Evolutionary conservation across 1,140 invertebrate genomes (phyloP), one percentile per base, ranked within the genome.

Genomic region (Trichoplusia ni): DNA sequence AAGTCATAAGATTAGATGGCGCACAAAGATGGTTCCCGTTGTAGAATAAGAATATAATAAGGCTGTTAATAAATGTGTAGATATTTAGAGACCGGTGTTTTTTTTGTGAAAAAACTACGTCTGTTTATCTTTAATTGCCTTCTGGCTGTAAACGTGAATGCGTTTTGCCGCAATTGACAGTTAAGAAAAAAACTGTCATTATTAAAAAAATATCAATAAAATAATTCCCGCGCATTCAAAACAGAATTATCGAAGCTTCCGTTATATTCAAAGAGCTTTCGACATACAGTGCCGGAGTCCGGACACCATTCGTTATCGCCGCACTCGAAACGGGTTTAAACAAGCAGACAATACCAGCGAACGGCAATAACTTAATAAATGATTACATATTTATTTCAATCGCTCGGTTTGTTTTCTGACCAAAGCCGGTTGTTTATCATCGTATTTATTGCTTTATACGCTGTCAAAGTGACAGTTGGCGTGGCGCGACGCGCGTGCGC

Each of bases 1-100:
- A 98, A 91, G 94, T 95, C 0, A 98, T 99, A 73, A 92, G 98
- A 86, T 77, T 99, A 60, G 99, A 99, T 91, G 99, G 98, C 23
- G 98, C 96, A 11, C 89, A 99, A 2, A 92, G 96, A 77, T 96
- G 97, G 84, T 89, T 84, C 38, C 87, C 87, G 0, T 54, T 90
- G 23, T 90, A 85, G 54, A 59, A 13, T 49, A 53, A 4, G 21
- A 64, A 25, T 63, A 69, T 59, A 38, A 58, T 73, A 75, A 77
- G 77, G 69, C 61, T 76, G 72, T 71, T 64, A 78, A 73, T 80
- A 81, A 71, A 72, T 70, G 23, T 66, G 40, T 60, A 47, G 42
- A 13, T 58, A 31, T 16, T 11, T 16, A 25, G 19, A 44, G 23
- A 31, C 31, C 38, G 16, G 14, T 69, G 18, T 69, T 59, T 60